Evolutionary conservation across 2,797 vertebrate species (phyloP).

Genomic region (Microcaecilia unicolor): DNA sequence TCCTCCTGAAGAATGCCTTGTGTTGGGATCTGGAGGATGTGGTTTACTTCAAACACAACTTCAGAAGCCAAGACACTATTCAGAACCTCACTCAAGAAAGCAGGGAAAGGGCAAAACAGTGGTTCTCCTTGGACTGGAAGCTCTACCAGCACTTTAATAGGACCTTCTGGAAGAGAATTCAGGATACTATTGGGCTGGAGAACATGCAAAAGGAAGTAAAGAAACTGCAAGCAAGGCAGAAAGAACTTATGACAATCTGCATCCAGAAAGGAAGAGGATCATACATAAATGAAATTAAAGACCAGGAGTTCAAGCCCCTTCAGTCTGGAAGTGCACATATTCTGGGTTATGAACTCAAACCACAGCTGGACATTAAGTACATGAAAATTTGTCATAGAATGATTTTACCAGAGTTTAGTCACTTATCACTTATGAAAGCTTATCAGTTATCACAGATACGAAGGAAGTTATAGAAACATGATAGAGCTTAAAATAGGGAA

Average conservation of each 20-base stretch:
- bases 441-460: too few relatives aligned
- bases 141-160: constrained; percentile 26
- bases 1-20: constrained; percentile 6
- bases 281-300: constrained; percentile 35
- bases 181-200: too few relatives aligned
- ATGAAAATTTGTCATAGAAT: constrained; percentile 27
- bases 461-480: too few relatives aligned
- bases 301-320: constrained; percentile 55
- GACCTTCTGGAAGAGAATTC: constrained; percentile 46
- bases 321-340: constrained; percentile 68
- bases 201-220: too few relatives aligned
- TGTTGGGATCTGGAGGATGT: constrained; percentile 18
- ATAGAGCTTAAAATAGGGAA: too few relatives aligned
- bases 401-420: constrained; percentile 34
- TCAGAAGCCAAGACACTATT: neutral
- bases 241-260: too few relatives aligned
- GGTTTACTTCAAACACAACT: constrained; percentile 20
- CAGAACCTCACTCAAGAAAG: neutral
- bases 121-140: constrained; percentile 20
- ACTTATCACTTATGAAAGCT: constrained; percentile 26
- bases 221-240: too few relatives aligned
- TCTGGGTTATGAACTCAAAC: constrained; percentile 71
- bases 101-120: constrained; percentile 2
- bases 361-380: too few relatives aligned
- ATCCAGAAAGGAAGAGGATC: constrained; percentile 43